Percentiles rank a stretch among this genome's conserved stretches.
Evolutionary conservation across 1,140 invertebrate genomes (phyloP).

Genomic region (Drosophila neocordata): DNA sequence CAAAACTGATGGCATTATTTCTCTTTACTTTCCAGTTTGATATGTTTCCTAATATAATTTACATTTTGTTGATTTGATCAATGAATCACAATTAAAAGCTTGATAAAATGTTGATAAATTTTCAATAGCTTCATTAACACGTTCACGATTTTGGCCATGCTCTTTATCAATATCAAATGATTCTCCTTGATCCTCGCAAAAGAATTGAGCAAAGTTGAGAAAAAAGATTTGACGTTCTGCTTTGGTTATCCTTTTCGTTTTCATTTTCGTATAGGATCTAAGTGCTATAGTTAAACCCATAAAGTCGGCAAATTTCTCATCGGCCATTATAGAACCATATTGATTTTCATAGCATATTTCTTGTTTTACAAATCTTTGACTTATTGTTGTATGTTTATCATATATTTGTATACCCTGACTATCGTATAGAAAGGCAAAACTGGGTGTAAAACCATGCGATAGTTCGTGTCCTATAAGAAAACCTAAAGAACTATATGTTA

Average conservation of each 20-base stretch:
- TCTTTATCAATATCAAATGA: neutral
- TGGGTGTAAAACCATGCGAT: constrained; percentile 47
- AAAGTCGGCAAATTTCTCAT: constrained; percentile 52
- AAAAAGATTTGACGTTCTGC: constrained; percentile 35
- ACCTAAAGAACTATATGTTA: constrained; percentile 46
- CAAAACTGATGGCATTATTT: neutral
- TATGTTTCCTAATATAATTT: neutral
- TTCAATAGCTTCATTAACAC: constrained; percentile 53
- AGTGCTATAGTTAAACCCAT: constrained; percentile 49
- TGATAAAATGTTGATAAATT: constrained; percentile 14
- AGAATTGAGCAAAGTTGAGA: constrained; percentile 53
- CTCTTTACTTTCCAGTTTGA: neutral
- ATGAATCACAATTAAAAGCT: constrained; percentile 31
- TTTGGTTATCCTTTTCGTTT: neutral
- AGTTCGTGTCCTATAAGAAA: constrained; percentile 59
- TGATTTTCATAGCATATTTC: neutral
- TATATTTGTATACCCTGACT: neutral
- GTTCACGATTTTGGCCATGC: constrained; percentile 34
- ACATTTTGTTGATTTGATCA: neutral
- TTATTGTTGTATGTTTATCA: rapidly evolving
- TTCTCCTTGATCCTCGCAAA: constrained; percentile 26
- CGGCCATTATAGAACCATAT: neutral
- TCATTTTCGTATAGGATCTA: constrained; percentile 15
- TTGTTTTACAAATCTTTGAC: neutral
- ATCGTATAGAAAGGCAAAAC: neutral